Evolutionary conservation across 2,113 vertebrate genomes (phyloP).

Genomic region (Gulo gulo): DNA sequence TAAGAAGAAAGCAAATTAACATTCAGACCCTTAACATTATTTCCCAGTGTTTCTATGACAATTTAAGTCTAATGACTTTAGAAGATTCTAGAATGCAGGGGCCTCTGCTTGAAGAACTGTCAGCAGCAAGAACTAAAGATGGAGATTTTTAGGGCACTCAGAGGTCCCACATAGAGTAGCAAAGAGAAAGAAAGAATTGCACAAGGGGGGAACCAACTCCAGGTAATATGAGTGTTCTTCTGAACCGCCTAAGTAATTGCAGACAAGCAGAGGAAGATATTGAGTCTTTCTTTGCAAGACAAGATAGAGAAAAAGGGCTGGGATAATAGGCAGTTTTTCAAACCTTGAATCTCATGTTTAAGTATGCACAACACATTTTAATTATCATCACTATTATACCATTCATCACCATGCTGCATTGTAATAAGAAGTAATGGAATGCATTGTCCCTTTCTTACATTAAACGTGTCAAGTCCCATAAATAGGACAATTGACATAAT

Average conservation of each 20-base stretch:
- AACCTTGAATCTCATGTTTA: constrained; percentile 76
- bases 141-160: constrained; percentile 51
- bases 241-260: constrained; percentile 47
- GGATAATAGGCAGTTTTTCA: constrained; percentile 66
- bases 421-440: constrained; percentile 83
- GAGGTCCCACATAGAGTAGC: background rate
- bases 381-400: constrained; percentile 77
- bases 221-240: constrained; percentile 38
- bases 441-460: constrained; percentile 84
- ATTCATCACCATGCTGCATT: constrained; percentile 79
- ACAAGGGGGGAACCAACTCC: background rate
- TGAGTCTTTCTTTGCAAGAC: constrained; percentile 32
- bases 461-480: constrained; percentile 82
- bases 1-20: constrained; percentile 56
- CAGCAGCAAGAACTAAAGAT: constrained; percentile 54
- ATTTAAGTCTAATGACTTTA: constrained; percentile 67
- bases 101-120: constrained; percentile 55
- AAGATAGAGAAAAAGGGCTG: constrained; percentile 8
- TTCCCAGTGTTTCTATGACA: constrained; percentile 55
- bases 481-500: constrained; percentile 87
- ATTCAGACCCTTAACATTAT: constrained; percentile 53
- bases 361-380: constrained; percentile 78
- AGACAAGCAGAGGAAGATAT: constrained; percentile 36
- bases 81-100: constrained; percentile 47
- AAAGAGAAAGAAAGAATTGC: constrained; percentile 45